phyloP scores from a whole-genome alignment of 2,113 vertebrate species.

The Pyrgilauda ruficollis region DNA sequence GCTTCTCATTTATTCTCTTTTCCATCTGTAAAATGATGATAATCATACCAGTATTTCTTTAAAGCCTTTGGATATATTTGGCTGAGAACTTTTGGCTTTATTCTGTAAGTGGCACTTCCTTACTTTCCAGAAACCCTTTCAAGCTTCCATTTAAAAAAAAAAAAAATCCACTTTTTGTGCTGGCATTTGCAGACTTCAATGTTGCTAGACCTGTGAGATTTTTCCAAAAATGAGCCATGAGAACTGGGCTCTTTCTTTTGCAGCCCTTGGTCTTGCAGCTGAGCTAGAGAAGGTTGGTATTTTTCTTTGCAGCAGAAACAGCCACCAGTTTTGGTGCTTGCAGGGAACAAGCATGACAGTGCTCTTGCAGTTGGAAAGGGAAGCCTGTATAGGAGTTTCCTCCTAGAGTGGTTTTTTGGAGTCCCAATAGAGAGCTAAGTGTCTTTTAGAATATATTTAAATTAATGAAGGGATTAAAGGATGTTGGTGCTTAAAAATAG shows the following conservation, averaged over 20 bases:
- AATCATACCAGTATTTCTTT: not conserved
- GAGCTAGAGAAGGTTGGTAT: not conserved
- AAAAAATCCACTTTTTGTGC: not conserved
- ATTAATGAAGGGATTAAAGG: constrained; percentile 40
- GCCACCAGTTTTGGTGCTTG: not conserved
- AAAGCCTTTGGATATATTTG: not conserved
- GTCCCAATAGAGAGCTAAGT: constrained; percentile 8
- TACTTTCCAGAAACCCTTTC: not conserved
- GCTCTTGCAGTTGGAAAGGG: not conserved
- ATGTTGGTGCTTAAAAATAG: constrained; percentile 23
- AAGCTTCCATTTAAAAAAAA: not conserved
- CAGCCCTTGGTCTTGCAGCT: not conserved
- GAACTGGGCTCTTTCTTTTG: not conserved
- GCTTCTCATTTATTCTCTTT: not conserved
- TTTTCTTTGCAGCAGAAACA: not conserved
- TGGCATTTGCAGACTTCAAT: not conserved
- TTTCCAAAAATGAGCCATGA: not conserved
- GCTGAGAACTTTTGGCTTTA: not conserved
- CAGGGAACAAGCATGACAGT: accelerated
- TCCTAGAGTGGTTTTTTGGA: not conserved
- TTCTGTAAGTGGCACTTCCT: not conserved
- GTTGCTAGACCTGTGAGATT: not conserved
- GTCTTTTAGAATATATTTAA: constrained; percentile 38
- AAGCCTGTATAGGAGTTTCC: not conserved
- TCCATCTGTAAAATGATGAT: not conserved